Percentiles rank a stretch among this genome's conserved stretches.
phyloP scores from a whole-genome alignment of 2,888 invertebrate genomes.

The Stramonita haemastoma region DNA sequence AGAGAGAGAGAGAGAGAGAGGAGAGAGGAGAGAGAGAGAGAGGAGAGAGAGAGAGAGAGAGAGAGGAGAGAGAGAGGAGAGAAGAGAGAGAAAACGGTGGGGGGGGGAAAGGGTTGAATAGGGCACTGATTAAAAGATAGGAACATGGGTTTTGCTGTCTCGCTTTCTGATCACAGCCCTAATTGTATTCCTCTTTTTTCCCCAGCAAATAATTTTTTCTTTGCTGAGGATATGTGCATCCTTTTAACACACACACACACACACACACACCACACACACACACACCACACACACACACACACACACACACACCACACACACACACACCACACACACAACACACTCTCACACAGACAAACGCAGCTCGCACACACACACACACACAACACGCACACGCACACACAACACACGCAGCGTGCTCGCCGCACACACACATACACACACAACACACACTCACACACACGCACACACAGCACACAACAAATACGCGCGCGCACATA shows the following conservation, averaged over 20 bases:
- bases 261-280: conserved; percentile 16
- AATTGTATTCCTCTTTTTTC: background rate
- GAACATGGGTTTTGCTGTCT: too few species aligned
- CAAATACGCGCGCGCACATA: too few species aligned
- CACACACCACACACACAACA: background rate
- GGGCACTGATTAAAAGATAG: background rate
- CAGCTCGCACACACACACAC: conserved; percentile 8
- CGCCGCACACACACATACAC: too few species aligned
- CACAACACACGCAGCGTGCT: background rate
- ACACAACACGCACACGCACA: background rate
- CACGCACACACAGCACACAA: too few species aligned
- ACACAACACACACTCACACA: too few species aligned
- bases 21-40: background rate
- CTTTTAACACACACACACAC: background rate
- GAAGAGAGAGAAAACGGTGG: background rate
- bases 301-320: background rate
- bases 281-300: conserved; percentile 1
- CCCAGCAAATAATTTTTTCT: too few species aligned
- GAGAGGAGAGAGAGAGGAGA: background rate
- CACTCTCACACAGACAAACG: background rate
- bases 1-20: background rate
- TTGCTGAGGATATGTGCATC: background rate
- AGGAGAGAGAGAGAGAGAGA: background rate
- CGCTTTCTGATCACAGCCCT: background rate
- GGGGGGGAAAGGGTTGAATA: background rate